Evolutionary conservation across 2,888 invertebrate genomes (phyloP).

Genomic region (Leptinotarsa tumamoca): DNA sequence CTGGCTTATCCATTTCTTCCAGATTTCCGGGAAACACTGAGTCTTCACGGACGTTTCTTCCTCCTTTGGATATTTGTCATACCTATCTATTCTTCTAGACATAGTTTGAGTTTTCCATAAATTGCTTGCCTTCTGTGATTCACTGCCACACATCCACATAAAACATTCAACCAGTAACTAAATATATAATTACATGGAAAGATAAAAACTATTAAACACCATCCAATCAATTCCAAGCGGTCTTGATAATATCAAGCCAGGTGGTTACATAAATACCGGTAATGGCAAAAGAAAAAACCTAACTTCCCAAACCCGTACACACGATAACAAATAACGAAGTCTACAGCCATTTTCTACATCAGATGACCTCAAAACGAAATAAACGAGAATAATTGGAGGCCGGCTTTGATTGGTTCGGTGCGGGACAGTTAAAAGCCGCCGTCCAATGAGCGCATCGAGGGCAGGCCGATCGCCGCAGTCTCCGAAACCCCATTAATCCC

Average conservation of each 20-base stretch:
- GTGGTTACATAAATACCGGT: slow-evolving; percentile 23
- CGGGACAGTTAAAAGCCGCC: slow-evolving; percentile 51
- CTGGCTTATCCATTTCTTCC: too few relatives aligned
- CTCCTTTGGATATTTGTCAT: too few relatives aligned
- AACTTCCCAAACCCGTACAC: slow-evolving; percentile 36
- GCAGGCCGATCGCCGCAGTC: slow-evolving; percentile 59
- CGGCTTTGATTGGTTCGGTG: slow-evolving; percentile 61
- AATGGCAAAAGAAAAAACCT: slow-evolving; percentile 28
- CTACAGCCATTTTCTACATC: slow-evolving; percentile 63
- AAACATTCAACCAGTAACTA: too few relatives aligned
- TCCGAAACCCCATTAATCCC: slow-evolving; percentile 63
- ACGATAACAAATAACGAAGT: slow-evolving; percentile 35
- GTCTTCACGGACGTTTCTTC: too few relatives aligned
- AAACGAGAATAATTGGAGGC: slow-evolving; percentile 64
- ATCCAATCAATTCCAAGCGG: slow-evolving; percentile 7
- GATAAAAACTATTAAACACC: slow-evolving; percentile 15
- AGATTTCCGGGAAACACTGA: too few relatives aligned
- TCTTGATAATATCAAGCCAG: slow-evolving; percentile 18
- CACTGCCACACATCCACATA: neutral
- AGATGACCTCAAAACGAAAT: slow-evolving; percentile 65
- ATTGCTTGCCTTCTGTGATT: too few relatives aligned
- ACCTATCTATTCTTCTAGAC: too few relatives aligned
- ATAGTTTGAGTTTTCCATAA: neutral
- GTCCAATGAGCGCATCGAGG: slow-evolving; percentile 54
- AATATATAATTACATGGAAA: neutral